phyloP scores from a whole-genome alignment of 2,797 vertebrate species.

The Cygnus olor region DNA sequence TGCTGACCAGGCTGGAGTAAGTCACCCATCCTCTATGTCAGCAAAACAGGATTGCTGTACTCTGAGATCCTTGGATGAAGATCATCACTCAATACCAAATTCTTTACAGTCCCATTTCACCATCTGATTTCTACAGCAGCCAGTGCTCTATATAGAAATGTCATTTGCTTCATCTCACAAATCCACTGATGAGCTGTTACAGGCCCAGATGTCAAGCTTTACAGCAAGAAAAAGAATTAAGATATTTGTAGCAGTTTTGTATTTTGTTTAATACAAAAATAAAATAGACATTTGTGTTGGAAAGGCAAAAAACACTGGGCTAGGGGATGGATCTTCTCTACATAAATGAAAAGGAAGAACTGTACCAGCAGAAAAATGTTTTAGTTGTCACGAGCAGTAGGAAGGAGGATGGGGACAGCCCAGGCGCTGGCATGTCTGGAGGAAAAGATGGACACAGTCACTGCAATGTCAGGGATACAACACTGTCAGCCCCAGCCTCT shows the following conservation, averaged over 20 bases:
- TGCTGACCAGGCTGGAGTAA: constrained; percentile 20
- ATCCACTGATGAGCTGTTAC: constrained; percentile 64
- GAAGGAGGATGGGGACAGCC: background rate
- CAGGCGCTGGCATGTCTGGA: background rate
- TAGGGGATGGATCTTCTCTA: background rate
- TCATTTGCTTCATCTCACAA: constrained; percentile 62
- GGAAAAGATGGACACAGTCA: background rate
- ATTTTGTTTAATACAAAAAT: constrained; percentile 9
- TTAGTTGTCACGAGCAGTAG: background rate
- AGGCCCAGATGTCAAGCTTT: constrained; percentile 62
- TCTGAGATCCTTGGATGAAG: background rate
- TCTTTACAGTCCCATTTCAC: constrained; percentile 46
- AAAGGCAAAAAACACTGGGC: background rate
- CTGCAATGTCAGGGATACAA: no score
- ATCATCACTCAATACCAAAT: constrained; percentile 51
- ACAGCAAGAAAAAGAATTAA: background rate
- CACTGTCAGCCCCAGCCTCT: background rate
- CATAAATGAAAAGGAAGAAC: background rate
- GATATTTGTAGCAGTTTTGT: background rate
- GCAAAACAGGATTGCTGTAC: constrained; percentile 3
- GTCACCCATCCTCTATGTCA: constrained; percentile 12
- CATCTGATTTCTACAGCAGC: constrained; percentile 60
- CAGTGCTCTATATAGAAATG: constrained; percentile 54
- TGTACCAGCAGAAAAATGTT: background rate
- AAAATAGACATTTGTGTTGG: background rate